phyloP scores from a whole-genome alignment of 2,797 vertebrate genomes.

The Lates japonicus region DNA sequence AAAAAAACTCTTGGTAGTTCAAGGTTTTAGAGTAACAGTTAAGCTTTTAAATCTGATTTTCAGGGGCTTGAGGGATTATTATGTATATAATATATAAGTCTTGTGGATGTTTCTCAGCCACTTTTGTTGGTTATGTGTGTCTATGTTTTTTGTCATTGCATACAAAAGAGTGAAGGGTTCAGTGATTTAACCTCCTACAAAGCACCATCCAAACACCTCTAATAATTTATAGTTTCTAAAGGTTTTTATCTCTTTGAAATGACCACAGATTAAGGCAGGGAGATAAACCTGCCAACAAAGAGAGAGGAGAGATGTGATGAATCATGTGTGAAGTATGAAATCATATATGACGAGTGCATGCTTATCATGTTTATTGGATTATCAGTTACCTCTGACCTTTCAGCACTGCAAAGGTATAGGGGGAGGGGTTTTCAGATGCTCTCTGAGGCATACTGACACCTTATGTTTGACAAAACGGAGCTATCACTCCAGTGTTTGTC shows the following conservation, averaged over 20 bases:
- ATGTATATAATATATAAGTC: neutral
- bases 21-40: neutral
- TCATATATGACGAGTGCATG: neutral
- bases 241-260: neutral
- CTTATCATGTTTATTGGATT: neutral
- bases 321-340: constrained; percentile 8
- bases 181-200: neutral
- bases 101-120: too few relatives aligned
- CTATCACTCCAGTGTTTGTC: neutral
- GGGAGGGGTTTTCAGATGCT: neutral
- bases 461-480: neutral
- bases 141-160: neutral
- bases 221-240: neutral
- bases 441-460: neutral
- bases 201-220: neutral
- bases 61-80: neutral
- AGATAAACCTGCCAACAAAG: neutral
- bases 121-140: neutral
- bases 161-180: neutral
- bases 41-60: neutral
- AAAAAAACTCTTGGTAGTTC: neutral
- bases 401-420: too few relatives aligned
- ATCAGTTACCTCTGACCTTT: neutral
- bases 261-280: neutral
- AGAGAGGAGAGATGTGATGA: neutral